Conservation (phyloP, 2,888 invertebrate genomes). For the Ichneumoninae sp. region DNA sequence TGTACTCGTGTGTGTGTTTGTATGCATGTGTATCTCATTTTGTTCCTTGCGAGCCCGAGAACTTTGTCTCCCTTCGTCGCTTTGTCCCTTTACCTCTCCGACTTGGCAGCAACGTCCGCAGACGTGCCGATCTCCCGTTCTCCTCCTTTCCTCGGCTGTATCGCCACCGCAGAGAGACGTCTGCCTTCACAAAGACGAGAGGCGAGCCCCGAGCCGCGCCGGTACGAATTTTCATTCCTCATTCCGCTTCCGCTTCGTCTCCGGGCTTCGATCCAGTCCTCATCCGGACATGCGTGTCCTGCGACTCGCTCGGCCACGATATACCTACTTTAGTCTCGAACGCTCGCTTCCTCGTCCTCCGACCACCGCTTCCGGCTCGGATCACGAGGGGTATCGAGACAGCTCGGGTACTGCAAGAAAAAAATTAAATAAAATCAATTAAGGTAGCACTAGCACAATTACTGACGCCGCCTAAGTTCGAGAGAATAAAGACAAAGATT, state of each 20-base stretch:
- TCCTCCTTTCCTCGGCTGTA: background rate
- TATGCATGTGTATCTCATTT: constrained; percentile 2
- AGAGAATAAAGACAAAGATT: too few relatives aligned
- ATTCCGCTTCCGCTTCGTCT: constrained; percentile 52
- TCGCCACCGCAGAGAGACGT: constrained; percentile 20
- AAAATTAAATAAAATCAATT: too few relatives aligned
- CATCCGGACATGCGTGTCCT: constrained; percentile 25
- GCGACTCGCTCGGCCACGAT: background rate
- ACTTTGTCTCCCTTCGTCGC: constrained; percentile 42
- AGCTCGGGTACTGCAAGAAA: too few relatives aligned
- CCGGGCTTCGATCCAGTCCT: constrained; percentile 23
- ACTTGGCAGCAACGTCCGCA: constrained; percentile 28
- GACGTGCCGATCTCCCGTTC: constrained; percentile 31
- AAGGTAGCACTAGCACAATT: too few relatives aligned
- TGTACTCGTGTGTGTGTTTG: background rate
- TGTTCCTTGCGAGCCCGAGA: constrained; percentile 31
- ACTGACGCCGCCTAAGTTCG: too few relatives aligned
- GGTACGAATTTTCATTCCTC: constrained; percentile 53
- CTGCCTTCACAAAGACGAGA: constrained; percentile 29
- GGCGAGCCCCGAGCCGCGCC: constrained; percentile 4
- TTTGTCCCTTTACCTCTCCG: constrained; percentile 47
- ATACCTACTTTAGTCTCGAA: background rate
- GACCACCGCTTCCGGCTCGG: background rate
- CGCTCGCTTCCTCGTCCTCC: background rate
- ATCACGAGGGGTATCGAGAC: too few relatives aligned